These are phyloP conservation scores for Yasuhikotakia modesta DNA, from an alignment of 2,797 vertebrate species.

Conservation along the genomic window DNA sequence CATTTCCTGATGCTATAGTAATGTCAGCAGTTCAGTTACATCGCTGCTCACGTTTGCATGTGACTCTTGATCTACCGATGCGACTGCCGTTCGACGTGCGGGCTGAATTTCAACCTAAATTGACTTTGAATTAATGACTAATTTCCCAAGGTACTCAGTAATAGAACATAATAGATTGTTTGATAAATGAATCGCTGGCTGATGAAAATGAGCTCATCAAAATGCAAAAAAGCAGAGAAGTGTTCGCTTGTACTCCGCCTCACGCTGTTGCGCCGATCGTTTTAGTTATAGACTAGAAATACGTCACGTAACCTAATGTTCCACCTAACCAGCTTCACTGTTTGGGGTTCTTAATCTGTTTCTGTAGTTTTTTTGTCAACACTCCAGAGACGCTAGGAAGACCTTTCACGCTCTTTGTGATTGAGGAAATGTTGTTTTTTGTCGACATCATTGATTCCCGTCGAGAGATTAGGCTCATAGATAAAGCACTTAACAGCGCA, in stretches of 20 bases:
- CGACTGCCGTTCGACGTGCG: neutral
- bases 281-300: constrained; percentile 17
- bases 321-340: constrained; percentile 4
- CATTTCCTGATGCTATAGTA: neutral
- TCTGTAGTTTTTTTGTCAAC: constrained; percentile 32
- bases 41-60: neutral
- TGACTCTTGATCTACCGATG: neutral
- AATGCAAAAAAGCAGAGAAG: constrained; percentile 23
- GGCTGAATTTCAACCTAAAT: constrained; percentile 33
- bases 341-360: neutral
- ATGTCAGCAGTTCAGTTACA: neutral
- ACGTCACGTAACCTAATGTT: constrained; percentile 12
- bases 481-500: constrained; percentile 48
- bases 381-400: neutral
- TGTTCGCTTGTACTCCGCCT: neutral
- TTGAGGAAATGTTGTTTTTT: constrained; percentile 39
- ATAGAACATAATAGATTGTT: constrained; percentile 54
- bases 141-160: constrained; percentile 48
- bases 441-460: constrained; percentile 38
- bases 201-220: constrained; percentile 52
- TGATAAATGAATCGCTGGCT: constrained; percentile 50
- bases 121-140: constrained; percentile 43
- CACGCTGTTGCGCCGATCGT: neutral
- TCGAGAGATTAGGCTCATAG: constrained; percentile 33
- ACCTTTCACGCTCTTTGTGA: constrained; percentile 10